Evolutionary conservation across 2,113 vertebrate genomes (phyloP).

Genomic region (Varanus komodoensis): DNA sequence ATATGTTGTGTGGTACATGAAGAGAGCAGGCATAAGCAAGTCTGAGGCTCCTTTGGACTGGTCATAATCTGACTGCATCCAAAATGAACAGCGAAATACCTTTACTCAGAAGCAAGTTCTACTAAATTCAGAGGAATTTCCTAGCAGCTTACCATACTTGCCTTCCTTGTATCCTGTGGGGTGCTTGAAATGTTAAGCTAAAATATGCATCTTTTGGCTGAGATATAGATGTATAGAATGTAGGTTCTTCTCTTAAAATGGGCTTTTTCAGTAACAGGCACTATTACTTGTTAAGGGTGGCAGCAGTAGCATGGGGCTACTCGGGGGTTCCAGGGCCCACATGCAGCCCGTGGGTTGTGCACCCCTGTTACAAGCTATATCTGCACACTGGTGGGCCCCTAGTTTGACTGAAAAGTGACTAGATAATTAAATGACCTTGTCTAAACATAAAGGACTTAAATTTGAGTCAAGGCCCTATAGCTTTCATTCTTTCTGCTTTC

Average conservation of each 20-base stretch:
- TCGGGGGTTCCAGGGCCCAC: no score
- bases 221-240: background rate
- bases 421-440: background rate
- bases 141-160: background rate
- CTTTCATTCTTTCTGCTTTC: background rate
- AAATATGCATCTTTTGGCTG: background rate
- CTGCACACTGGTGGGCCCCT: background rate
- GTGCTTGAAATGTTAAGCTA: background rate
- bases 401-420: background rate
- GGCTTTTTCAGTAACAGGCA: background rate
- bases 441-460: background rate
- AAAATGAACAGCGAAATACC: background rate
- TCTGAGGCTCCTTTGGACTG: background rate
- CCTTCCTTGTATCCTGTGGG: background rate
- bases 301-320: no score
- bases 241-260: background rate
- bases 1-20: background rate
- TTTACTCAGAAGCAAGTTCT: background rate
- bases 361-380: background rate
- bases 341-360: no score
- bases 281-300: no score
- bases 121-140: background rate
- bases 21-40: background rate
- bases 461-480: background rate
- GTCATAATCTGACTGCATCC: background rate